Conservation (phyloP, 2,797 vertebrate species). For the Anabacerthia variegaticeps region DNA sequence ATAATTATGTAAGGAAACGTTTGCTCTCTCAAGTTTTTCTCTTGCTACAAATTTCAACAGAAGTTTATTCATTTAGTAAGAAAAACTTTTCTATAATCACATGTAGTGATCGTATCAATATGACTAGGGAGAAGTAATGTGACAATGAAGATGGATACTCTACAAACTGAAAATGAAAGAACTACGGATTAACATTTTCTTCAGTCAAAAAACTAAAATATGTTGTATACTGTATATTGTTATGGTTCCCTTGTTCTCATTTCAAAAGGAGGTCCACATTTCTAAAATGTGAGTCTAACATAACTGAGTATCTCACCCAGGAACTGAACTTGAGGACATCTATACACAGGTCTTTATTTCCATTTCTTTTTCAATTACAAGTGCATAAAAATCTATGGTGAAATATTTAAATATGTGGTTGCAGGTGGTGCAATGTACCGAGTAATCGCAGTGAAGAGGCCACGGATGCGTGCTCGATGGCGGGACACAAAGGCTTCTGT, state of each 20-base stretch:
- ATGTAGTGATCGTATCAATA: neutral
- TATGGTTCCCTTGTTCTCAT: neutral
- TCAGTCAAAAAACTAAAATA: neutral
- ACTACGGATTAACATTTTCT: neutral
- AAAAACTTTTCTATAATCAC: neutral
- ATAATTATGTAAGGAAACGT: neutral
- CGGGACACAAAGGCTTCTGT: slow-evolving; percentile 91
- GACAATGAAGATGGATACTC: neutral
- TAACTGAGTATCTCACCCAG: neutral
- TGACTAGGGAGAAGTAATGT: neutral
- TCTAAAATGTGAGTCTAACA: neutral
- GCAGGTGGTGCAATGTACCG: slow-evolving; percentile 74
- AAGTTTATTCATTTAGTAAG: neutral
- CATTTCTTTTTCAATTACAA: neutral
- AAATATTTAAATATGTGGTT: neutral
- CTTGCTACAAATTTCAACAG: neutral
- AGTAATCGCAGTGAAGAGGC: slow-evolving; percentile 92
- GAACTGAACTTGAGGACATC: neutral
- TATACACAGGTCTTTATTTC: neutral
- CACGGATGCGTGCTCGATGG: slow-evolving; percentile 90
- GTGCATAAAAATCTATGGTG: neutral
- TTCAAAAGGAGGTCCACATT: neutral
- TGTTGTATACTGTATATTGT: neutral
- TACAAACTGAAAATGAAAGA: neutral
- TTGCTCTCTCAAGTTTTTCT: neutral